Percentiles rank a stretch among this genome's conserved stretches.
phyloP scores from a whole-genome alignment of 1,140 invertebrate genomes.

The Centruroides sculpturatus region DNA sequence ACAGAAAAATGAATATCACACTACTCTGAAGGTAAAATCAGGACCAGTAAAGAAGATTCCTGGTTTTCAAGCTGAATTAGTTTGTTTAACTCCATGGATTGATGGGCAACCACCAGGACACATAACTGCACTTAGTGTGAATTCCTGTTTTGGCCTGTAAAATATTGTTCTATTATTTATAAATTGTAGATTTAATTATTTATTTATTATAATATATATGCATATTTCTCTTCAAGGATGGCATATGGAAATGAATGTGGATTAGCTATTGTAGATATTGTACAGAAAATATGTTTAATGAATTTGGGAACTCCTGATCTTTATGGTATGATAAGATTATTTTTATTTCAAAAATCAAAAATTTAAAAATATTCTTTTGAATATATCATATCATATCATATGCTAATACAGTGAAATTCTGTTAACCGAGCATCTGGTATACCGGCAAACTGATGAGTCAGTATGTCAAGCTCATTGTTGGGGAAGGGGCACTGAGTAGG shows the following conservation, averaged over 20 bases:
- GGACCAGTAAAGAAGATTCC: conserved; percentile 64
- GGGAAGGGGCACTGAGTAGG: too few species aligned
- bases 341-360: too few species aligned
- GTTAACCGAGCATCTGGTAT: too few species aligned
- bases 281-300: conserved; percentile 75
- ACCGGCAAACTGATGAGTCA: too few species aligned
- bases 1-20: not conserved
- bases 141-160: conserved; percentile 79
- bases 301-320: conserved; percentile 59
- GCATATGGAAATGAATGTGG: conserved; percentile 92
- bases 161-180: not conserved
- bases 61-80: conserved; percentile 88
- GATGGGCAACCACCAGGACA: conserved; percentile 62
- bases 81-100: conserved; percentile 72
- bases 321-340: conserved; percentile 42
- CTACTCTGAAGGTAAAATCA: conserved; percentile 42
- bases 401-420: too few species aligned
- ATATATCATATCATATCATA: too few species aligned
- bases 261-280: conserved; percentile 82
- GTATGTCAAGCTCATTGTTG: too few species aligned
- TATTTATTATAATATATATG: not conserved
- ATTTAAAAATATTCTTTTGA: too few species aligned
- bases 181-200: too few species aligned
- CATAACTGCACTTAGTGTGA: conserved; percentile 78
- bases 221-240: conserved; percentile 46